These are phyloP conservation scores for Euborellia annulipes DNA, from an alignment of 1,140 invertebrate species.

Conservation along the genomic window DNA sequence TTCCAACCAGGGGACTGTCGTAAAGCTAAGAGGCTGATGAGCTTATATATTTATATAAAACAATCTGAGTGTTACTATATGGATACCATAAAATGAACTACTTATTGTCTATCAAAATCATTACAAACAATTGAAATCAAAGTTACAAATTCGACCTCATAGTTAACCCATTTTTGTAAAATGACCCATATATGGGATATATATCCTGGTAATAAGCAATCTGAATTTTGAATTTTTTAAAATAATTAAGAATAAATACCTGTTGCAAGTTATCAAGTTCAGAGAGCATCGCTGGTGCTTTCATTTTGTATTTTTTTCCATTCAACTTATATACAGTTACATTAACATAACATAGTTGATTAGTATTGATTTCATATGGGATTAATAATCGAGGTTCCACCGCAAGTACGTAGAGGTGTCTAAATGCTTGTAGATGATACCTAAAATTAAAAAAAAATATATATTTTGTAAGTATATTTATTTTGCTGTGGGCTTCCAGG, in stretches of 20 bases:
- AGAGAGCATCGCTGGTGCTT: slow-evolving; percentile 74
- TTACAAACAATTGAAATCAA: too few relatives aligned
- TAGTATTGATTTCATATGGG: slow-evolving; percentile 68
- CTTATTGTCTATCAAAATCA: too few relatives aligned
- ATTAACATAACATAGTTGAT: slow-evolving; percentile 62
- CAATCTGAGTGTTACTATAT: too few relatives aligned
- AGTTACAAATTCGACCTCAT: too few relatives aligned
- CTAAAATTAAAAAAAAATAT: slow-evolving; percentile 28
- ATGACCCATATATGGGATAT: too few relatives aligned
- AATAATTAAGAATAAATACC: neutral
- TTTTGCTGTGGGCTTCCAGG: neutral
- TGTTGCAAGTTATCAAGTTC: slow-evolving; percentile 52
- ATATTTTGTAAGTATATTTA: neutral
- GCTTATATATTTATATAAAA: too few relatives aligned
- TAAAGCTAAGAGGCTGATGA: too few relatives aligned
- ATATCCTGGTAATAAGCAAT: too few relatives aligned
- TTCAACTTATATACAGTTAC: slow-evolving; percentile 35
- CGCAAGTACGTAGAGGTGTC: slow-evolving; percentile 89
- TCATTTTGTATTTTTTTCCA: slow-evolving; percentile 21
- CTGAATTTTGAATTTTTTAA: too few relatives aligned
- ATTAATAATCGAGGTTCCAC: slow-evolving; percentile 75
- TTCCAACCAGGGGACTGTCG: too few relatives aligned
- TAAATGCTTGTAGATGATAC: slow-evolving; percentile 87
- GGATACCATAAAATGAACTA: too few relatives aligned
- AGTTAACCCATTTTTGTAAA: too few relatives aligned